Evolutionary conservation across 2,797 vertebrate genomes (phyloP), one percentile per base, ranked within the genome.

Genomic region (Eulemur rubriventer): DNA sequence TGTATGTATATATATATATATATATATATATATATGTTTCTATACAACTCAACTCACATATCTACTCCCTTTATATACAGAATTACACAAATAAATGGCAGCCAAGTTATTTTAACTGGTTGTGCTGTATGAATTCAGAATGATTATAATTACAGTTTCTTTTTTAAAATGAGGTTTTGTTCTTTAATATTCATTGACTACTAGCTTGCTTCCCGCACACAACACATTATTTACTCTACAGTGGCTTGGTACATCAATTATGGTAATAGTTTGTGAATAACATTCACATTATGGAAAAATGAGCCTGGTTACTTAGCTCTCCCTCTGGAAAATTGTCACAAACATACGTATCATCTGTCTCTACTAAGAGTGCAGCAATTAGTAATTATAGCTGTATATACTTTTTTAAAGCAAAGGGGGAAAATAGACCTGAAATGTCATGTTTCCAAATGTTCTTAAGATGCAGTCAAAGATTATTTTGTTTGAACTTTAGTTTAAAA

Each of bases 131-230:
- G 67, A 96, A 96, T 97, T 83, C 96, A 72, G 94, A 98, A 73
- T 93, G 75, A 98, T 94, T 98, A 91, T 95, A 98, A 98, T 98
- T 96, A 96, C 79, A 93, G 92, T 94, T 98, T 97, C 95, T 96
- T 97, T 98, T 98, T 98, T 98, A 98, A 98, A 98, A 98, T 78
- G 55, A 97, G 96, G 97, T 98, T 98, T 97, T 98, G 96, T 97
- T 98, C 97, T 99, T 98, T 99, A 99, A 99, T 99, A 98, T 98
- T 99, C 99, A 99, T 98, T 98, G 99, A 99, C 98, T 98, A 99
- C 98, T 98, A 98, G 88, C 96, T 99, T 98, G 98, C 98, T 98
- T 98, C 98, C 98, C 97, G 98, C 98, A 98, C 97, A 98, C 98
- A 98, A 95, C 98, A 97, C 98, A 98, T 98, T 98, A 98, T 98